A percentile compares a stretch with the other conserved stretches of the same genome.
These are phyloP conservation scores for Harpagifer antarcticus DNA, from an alignment of 2,797 vertebrate genomes.

Conservation along the genomic window DNA sequence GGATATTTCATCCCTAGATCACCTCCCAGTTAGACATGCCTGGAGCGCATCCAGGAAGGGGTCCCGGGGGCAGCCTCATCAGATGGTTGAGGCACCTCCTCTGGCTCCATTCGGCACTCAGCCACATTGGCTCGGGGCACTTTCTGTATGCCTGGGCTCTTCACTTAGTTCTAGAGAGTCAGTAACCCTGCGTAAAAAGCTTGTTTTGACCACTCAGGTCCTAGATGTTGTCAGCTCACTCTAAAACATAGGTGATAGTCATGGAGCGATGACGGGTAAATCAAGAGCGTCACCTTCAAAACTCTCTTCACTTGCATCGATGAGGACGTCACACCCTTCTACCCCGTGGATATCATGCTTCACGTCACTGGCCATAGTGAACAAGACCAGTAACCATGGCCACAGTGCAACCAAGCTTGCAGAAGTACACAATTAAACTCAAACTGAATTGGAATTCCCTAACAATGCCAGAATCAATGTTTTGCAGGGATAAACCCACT, in stretches of 20 bases:
- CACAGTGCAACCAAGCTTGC: constrained; percentile 6
- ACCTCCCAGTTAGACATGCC: constrained; percentile 9
- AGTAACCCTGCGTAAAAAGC: background rate
- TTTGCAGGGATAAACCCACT: background rate
- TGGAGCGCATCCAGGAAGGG: background rate
- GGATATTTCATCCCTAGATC: constrained; percentile 19
- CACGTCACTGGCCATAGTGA: background rate
- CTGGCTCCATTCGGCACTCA: constrained; percentile 9
- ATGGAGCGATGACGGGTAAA: constrained; percentile 19
- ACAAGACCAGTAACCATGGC: constrained; percentile 5
- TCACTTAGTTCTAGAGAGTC: constrained; percentile 7
- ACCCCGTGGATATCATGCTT: background rate
- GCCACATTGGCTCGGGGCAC: background rate
- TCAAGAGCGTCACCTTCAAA: constrained; percentile 14
- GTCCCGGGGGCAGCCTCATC: constrained; percentile 6
- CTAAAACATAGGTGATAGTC: background rate
- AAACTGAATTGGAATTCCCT: no score
- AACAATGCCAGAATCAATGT: background rate
- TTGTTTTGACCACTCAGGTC: constrained; percentile 4
- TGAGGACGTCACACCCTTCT: constrained; percentile 6
- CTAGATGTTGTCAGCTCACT: background rate
- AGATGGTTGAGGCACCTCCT: constrained; percentile 13
- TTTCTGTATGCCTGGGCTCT: constrained; percentile 1
- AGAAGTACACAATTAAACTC: background rate
- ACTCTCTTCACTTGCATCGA: constrained; percentile 2